Evolutionary conservation across 2,113 vertebrate species (phyloP).

Genomic region (Bos indicus): DNA sequence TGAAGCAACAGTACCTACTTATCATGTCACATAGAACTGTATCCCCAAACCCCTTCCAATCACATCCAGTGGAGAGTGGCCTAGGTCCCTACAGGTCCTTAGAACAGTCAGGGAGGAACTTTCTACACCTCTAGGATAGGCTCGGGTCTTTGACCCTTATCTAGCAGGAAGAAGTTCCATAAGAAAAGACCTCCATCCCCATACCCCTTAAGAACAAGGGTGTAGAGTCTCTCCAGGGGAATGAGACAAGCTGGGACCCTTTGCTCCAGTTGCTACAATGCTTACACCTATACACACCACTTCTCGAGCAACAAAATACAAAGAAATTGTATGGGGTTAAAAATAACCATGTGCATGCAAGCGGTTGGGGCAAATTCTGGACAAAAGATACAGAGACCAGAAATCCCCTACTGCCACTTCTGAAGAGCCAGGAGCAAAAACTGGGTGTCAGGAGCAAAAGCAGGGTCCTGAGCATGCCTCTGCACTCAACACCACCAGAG

Average conservation of each 20-base stretch:
- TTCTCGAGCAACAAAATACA: not conserved
- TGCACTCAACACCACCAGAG: not conserved
- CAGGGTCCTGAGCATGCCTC: not conserved
- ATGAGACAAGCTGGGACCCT: not conserved
- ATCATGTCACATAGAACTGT: not conserved
- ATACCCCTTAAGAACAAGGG: not conserved
- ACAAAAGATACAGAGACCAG: not conserved
- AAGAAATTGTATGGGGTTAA: not conserved
- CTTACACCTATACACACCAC: not conserved
- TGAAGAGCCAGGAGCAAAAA: not conserved
- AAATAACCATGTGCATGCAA: not conserved
- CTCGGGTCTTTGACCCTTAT: not conserved
- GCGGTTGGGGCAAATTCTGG: not conserved
- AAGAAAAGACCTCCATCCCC: not conserved
- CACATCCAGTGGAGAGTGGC: not conserved
- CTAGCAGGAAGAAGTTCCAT: not conserved
- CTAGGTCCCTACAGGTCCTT: not conserved
- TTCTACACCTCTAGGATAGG: not conserved
- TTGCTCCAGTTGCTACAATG: not conserved
- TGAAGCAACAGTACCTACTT: not conserved
- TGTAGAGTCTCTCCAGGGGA: not conserved
- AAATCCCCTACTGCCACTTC: not conserved
- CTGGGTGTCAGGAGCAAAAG: not conserved
- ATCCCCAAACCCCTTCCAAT: not conserved
- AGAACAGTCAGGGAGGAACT: not conserved